Percentiles rank a stretch among this genome's conserved stretches.
Conservation (phyloP, 2,113 vertebrate genomes). For the Callopanchax toddi region DNA sequence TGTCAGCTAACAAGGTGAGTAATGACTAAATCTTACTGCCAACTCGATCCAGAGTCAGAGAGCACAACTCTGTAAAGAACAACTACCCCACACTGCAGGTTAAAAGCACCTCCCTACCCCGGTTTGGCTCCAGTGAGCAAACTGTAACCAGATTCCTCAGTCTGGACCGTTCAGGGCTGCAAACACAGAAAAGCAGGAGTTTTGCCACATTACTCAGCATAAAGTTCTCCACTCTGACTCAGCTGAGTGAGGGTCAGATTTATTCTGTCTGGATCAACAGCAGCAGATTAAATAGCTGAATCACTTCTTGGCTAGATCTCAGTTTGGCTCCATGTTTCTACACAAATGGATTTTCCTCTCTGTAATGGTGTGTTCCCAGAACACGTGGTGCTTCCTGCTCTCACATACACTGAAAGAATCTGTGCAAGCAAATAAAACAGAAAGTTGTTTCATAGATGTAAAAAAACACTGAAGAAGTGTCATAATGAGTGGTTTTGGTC, state of each 20-base stretch:
- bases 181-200: conserved; percentile 30
- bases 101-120: no score
- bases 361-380: conserved; percentile 2
- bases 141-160: no score
- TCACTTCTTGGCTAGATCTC: conserved; percentile 47
- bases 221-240: no score
- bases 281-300: conserved; percentile 65
- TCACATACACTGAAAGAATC: neutral
- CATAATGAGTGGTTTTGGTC: no score
- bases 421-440: neutral
- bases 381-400: no score
- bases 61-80: no score
- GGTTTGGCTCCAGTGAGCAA: no score
- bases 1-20: no score
- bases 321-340: conserved; percentile 3
- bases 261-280: conserved; percentile 59
- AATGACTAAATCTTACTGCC: no score
- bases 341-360: neutral
- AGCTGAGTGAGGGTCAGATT: conserved; percentile 52
- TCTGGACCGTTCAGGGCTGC: neutral
- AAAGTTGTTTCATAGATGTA: neutral
- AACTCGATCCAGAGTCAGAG: no score
- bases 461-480: neutral
- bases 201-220: conserved; percentile 52
- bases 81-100: no score